phyloP scores from a whole-genome alignment of 2,888 invertebrate genomes.

The Biston stratarius region DNA sequence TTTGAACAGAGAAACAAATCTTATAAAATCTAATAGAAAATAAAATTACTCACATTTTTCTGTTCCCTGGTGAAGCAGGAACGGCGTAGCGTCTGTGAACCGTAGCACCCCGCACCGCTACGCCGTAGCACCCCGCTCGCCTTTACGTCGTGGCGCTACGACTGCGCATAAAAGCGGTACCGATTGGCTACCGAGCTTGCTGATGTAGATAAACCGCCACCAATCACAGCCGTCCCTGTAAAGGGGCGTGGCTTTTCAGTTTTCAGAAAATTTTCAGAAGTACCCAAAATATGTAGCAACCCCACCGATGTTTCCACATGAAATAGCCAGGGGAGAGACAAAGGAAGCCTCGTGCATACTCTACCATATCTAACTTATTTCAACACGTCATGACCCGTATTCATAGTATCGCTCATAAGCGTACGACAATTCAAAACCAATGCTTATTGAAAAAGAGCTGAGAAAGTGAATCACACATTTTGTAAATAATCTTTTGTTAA shows the following conservation, averaged over 20 bases:
- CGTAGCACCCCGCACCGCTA: conserved; percentile 60
- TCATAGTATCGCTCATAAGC: conserved; percentile 22
- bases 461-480: too few species aligned
- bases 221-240: conserved; percentile 73
- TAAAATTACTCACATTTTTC: conserved; percentile 70
- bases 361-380: conserved; percentile 23
- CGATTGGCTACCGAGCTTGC: conserved; percentile 73
- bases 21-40: conserved; percentile 22
- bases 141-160: conserved; percentile 70
- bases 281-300: conserved; percentile 65
- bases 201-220: conserved; percentile 68
- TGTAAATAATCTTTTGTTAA: too few species aligned
- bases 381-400: conserved; percentile 9
- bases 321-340: conserved; percentile 52
- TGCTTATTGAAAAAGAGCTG: neutral
- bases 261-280: conserved; percentile 84
- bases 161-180: conserved; percentile 76
- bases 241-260: conserved; percentile 78
- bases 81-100: conserved; percentile 80
- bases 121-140: conserved; percentile 75
- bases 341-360: conserved; percentile 39
- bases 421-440: neutral
- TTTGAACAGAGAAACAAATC: conserved; percentile 15
- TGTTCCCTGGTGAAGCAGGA: conserved; percentile 78
- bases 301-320: conserved; percentile 63